Evolutionary conservation across 1,140 invertebrate species (phyloP), one percentile per base, ranked within the genome.

Genomic region (Dryas iulia): DNA sequence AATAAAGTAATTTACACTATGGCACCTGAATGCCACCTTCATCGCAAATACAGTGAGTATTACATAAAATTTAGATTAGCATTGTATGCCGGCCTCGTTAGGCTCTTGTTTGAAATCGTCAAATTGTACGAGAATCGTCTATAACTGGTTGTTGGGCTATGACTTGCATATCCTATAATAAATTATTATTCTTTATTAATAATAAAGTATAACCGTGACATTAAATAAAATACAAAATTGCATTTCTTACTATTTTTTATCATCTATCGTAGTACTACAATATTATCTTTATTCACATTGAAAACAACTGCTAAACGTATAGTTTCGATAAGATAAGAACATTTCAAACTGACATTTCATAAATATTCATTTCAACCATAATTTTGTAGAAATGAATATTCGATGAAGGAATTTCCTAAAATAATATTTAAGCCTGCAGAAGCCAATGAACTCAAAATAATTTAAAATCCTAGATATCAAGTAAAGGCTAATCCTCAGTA

Each of bases 1-100:
- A 84, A 86, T 78, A 84, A 72, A 79, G 72, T 72, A 82, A 84
- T 87, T 82, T 76, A 82, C 79, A 82, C 79, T 62, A 59, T 74
- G 57, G 69, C 71, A 73, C 78, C 72, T 78, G 66, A 78, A 62
- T 31, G 79, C 57, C 73, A 73, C 82, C 78, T 76, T 72, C 77
- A 64, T 66, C 56, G 71, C 66, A 53, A 62, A 62, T 54, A 62
- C 39, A 28, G 39, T 26, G 10, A 31, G 39, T 18, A n/a, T 53
- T 62, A 62, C 25, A 62, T 54, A 14, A 31, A 62, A 52, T 54
- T 62, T 26, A 12, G 12, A 24, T 33, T 53, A 33, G 47, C 26
- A 3, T 28, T 28, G 26, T 28, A 6, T 28, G 26, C 26, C 2
- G 18, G 30, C 30, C 10, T 31, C 8, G 8, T 28, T 28, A 28